These are phyloP conservation scores for Mormyrus proboscirostris DNA, from an alignment of 2,797 vertebrate species.

Conservation along the genomic window DNA sequence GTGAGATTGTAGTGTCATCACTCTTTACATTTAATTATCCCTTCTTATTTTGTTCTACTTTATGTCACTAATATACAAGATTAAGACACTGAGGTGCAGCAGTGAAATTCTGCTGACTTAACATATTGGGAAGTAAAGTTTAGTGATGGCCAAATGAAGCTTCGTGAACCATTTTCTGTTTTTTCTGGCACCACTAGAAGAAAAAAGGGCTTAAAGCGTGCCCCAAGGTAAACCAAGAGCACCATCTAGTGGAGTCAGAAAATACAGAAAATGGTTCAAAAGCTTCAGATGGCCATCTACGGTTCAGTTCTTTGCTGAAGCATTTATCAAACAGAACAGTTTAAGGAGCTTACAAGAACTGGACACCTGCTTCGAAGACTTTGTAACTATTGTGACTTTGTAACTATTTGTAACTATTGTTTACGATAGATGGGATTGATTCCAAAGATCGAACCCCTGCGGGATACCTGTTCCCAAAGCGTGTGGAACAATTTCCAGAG, in stretches of 20 bases:
- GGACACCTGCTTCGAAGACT: background rate
- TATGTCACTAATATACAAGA: background rate
- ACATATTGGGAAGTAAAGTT: background rate
- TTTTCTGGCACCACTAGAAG: background rate
- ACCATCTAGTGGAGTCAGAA: background rate
- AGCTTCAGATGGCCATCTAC: background rate
- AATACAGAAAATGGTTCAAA: background rate
- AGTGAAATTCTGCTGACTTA: background rate
- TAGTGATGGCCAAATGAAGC: background rate
- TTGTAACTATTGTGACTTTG: background rate
- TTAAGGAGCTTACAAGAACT: background rate
- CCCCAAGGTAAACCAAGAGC: background rate
- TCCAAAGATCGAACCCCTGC: slow-evolving; percentile 61
- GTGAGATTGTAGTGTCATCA: slow-evolving; percentile 56
- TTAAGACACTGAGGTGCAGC: background rate
- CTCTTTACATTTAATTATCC: background rate
- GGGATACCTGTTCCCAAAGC: slow-evolving; percentile 64
- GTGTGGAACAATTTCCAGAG: slow-evolving; percentile 60
- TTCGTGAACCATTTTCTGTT: background rate
- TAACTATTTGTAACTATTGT: background rate
- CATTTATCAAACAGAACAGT: background rate
- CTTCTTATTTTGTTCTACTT: background rate
- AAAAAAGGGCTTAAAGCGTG: background rate
- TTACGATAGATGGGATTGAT: slow-evolving; percentile 70
- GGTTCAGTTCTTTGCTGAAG: background rate